Conservation (phyloP, 2,113 vertebrate genomes). For the pig (Sus scrofa) region DNA sequence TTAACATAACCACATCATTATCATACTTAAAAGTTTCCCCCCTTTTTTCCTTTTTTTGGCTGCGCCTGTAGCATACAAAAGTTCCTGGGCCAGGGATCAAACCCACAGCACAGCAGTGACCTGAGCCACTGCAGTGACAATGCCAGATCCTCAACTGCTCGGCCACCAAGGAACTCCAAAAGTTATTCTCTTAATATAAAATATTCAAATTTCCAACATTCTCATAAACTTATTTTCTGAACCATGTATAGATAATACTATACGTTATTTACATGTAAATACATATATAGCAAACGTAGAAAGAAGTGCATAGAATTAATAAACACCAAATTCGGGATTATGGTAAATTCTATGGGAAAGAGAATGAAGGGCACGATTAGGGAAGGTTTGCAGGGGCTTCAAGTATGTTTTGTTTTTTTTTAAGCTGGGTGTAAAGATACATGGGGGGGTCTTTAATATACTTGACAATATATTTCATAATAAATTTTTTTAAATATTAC, state of each 20-base stretch:
- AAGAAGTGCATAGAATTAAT: not conserved
- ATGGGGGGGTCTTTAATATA: not conserved
- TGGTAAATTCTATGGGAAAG: not conserved
- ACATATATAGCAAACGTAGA: not conserved
- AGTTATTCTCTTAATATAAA: not conserved
- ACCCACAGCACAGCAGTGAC: no score
- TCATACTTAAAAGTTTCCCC: not conserved
- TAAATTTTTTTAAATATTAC: not conserved
- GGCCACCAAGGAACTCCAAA: no score
- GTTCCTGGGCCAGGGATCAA: no score
- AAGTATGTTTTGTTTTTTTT: not conserved
- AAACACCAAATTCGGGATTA: not conserved
- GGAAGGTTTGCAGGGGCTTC: not conserved
- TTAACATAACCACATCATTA: not conserved
- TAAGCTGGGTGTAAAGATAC: not conserved
- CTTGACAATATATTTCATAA: not conserved
- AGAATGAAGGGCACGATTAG: not conserved
- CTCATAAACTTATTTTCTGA: not conserved
- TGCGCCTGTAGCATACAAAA: no score
- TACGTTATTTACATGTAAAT: not conserved
- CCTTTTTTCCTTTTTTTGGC: no score
- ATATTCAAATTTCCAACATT: not conserved
- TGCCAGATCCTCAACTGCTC: no score
- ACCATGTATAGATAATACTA: not conserved
- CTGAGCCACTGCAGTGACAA: no score